These are phyloP conservation scores for Oscheius onirici DNA, from an alignment of 2,888 invertebrate species.

Conservation along the genomic window DNA sequence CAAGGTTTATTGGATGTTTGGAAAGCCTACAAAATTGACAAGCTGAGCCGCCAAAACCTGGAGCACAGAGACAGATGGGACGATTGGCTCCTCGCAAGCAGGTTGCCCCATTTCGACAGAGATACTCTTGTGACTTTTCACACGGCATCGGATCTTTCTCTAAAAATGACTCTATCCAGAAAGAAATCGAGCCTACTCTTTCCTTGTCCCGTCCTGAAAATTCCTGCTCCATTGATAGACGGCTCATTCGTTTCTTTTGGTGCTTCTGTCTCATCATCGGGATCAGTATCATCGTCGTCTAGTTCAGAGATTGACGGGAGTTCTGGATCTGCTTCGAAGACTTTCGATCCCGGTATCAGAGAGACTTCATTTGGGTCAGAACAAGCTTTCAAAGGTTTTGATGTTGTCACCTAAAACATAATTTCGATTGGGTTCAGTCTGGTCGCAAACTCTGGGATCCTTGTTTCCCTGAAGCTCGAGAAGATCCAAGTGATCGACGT, in stretches of 20 bases:
- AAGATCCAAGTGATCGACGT: conserved; percentile 53
- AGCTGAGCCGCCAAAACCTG: conserved; percentile 56
- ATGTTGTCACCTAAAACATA: not conserved
- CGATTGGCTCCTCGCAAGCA: conserved; percentile 36
- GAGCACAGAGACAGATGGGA: conserved; percentile 51
- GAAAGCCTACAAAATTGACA: conserved; percentile 64
- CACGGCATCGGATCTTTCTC: conserved; percentile 33
- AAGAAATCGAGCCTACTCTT: not conserved
- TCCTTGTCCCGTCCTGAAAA: not conserved
- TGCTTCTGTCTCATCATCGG: no score
- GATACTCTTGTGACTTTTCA: conserved; percentile 46
- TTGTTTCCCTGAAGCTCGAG: conserved; percentile 38
- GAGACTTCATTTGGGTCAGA: not conserved
- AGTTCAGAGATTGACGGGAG: not conserved
- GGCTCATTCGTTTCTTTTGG: no score
- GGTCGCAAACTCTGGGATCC: conserved; percentile 38
- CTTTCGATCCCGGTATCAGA: not conserved
- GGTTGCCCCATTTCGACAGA: conserved; percentile 53
- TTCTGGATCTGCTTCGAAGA: conserved; percentile 2
- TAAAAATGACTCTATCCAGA: no score
- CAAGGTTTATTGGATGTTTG: not conserved
- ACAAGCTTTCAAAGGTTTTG: conserved; percentile 5
- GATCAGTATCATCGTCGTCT: conserved; percentile 3
- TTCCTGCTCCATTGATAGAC: no score
- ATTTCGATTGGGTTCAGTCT: not conserved